Evolutionary conservation across 30 jellyfish, hydroid and myxozoan species (phyloP).

Genomic region (Hydractinia echinata): DNA sequence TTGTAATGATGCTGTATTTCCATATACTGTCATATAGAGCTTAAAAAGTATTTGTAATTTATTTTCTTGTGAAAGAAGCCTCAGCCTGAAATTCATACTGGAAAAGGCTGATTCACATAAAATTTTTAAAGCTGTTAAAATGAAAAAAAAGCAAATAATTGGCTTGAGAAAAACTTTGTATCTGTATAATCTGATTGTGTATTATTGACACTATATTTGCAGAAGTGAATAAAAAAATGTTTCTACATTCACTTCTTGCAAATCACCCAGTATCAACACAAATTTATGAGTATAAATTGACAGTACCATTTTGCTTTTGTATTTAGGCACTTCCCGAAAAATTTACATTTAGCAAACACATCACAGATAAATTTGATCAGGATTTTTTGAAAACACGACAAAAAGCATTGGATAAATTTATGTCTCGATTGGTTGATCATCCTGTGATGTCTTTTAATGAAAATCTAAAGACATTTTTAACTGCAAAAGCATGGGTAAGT

Average conservation of each 20-base stretch:
- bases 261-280: too few species aligned
- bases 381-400: slow-evolving; percentile 93
- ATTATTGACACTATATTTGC: neutral
- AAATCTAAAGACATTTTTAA: slow-evolving; percentile 59
- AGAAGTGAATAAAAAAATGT: neutral
- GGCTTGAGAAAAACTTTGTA: too few species aligned
- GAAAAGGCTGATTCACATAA: too few species aligned
- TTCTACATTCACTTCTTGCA: neutral
- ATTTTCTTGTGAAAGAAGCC: too few species aligned
- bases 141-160: too few species aligned
- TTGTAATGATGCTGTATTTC: too few species aligned
- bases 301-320: neutral
- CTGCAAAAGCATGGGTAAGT: slow-evolving; percentile 99
- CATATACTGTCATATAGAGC: too few species aligned
- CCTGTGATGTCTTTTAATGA: slow-evolving; percentile 95
- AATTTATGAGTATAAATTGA: neutral
- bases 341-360: slow-evolving; percentile 86
- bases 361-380: slow-evolving; percentile 72
- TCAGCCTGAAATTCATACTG: too few species aligned
- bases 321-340: slow-evolving; percentile 93
- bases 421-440: slow-evolving; percentile 80
- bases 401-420: slow-evolving; percentile 90
- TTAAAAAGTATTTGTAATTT: too few species aligned
- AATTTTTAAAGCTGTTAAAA: too few species aligned
- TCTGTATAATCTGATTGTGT: too few species aligned